Percentiles rank a stretch among this genome's conserved stretches.
phyloP scores from a whole-genome alignment of 2,888 invertebrate genomes.

The Dynastes hyllus region DNA sequence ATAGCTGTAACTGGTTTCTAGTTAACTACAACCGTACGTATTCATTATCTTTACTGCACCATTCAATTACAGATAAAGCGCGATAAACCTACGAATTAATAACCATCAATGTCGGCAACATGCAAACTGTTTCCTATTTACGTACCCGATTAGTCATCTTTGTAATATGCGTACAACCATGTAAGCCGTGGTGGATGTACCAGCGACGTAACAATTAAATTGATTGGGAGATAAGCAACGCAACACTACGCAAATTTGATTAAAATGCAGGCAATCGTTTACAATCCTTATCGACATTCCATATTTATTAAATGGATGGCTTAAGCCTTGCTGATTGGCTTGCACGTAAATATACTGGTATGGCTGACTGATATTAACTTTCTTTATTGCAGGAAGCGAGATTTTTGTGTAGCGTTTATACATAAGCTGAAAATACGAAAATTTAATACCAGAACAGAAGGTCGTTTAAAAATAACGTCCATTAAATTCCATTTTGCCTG shows the following conservation, averaged over 20 bases:
- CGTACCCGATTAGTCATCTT: constrained; percentile 32
- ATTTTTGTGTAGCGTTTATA: neutral
- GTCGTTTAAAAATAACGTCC: neutral
- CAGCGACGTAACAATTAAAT: constrained; percentile 27
- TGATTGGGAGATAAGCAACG: constrained; percentile 14
- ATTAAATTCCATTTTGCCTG: too few relatives aligned
- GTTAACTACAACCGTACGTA: constrained; percentile 31
- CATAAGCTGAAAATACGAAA: neutral
- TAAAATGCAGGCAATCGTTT: neutral
- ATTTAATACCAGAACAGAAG: neutral
- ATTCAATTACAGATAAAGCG: constrained; percentile 43
- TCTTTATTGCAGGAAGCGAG: neutral
- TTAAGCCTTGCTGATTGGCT: neutral
- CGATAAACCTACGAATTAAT: constrained; percentile 46
- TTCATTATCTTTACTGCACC: constrained; percentile 41
- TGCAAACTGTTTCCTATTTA: constrained; percentile 30
- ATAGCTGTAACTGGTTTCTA: constrained; percentile 32
- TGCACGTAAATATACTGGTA: neutral
- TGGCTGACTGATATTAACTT: neutral
- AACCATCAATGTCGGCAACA: constrained; percentile 36
- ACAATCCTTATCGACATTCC: constrained; percentile 7
- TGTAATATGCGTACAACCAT: constrained; percentile 10
- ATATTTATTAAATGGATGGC: neutral
- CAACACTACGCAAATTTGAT: constrained; percentile 12
- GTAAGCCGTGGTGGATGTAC: constrained; percentile 13